Base-by-base conservation (phyloP, 1,140 invertebrate genomes). In the Subanguina moxae region DNA sequence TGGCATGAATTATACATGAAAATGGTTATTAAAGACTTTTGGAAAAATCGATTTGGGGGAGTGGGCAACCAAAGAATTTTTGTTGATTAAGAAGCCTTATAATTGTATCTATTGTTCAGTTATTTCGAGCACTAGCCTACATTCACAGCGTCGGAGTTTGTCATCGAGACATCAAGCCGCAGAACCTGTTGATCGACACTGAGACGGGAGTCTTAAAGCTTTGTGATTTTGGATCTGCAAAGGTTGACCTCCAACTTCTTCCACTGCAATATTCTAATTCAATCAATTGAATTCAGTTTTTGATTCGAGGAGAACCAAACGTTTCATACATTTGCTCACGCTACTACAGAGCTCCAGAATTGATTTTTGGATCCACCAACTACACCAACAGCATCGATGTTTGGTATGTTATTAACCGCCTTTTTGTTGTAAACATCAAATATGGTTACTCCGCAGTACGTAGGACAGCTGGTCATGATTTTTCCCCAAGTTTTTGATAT, bases 291-390 rank as follows among this genome's bases (percentile, higher is more conserved):
- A 21, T 52, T 52, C 17, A 52, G 84, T 91, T 95, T 84, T 88
- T 99, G 77, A 90, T 97, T 63, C 90, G 90, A 80, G 93, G 93
- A 65, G 96, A 98, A 85, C 94, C 94, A 17, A 99, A 98, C 85
- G 95, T 98, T 23, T 95, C 93, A 57, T 99, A 99, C 86, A 98
- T 98, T 80, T 98, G 95, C 87, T 97, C 94, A 82, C 90, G 95
- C 15, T 70, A 70, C 46, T 70, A 70, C 38, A 57, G 74, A 23
- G 94, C 94, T 80, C 95, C 95, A 65, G 94, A 97, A 86, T 88
- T 97, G 76, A 99, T 99, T 84, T 98, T 99, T 86, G 96, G 96
- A 84, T 94, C 96, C 83, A 97, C 94, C 76, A 92, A 98, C 86
- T 98, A 99, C 85, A 97, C 94, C 73, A 97, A 94, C 80, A 94